Base-by-base conservation (phyloP, 2,113 vertebrate genomes). In the Symphodus melops region DNA sequence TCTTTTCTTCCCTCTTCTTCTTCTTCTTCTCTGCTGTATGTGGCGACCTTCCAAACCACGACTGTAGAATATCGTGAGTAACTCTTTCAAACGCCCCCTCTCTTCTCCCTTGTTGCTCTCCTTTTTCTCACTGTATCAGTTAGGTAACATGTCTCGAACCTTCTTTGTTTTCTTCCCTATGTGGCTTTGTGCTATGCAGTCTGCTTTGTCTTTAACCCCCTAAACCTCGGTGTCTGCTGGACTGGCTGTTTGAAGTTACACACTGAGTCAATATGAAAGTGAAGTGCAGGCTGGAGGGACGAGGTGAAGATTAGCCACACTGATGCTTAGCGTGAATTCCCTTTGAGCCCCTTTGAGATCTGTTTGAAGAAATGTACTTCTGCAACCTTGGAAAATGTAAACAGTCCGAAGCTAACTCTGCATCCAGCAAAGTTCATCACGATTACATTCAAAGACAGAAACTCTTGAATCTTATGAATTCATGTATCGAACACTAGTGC, bases 31-130 rank as follows among this genome's bases (percentile, higher is more conserved):
- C 42, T 44, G 79, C 36, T 65, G 52, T 16, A 8, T 8, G 28
- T 84, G 85, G 82, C 68, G 46, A 66, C 60, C 49, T 56, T 78
- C 75, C 82, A 82, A 80, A 82, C 85, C 75, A 72, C 67, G 39
- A 53, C 86, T 81, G 68, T 88, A 97, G 96, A 90, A 96, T 97
- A 94, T 96, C 95, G 96, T 97, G 94, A 97, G 96, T 96, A 96
- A 73, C 19, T 41, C 23, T 73, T 82, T 81, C 44, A 68, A 68
- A 62, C 72, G n/a, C 77, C 83, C 39, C 66, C 74, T 21, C 81
- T 80, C n/a, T 54, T 84, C 73, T 53, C 63, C 21, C 65, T 75
- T 16, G 17, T 69, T 75, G 33, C 80, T 69, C 41, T 55, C 63
- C 14, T 69, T 68, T 68, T 62, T 56, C 52, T 74, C 41, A 42